Percentiles rank a stretch among this genome's conserved stretches.
These are phyloP conservation scores for Sminthurides aquaticus DNA, from an alignment of 2,888 invertebrate species.

Conservation along the genomic window DNA sequence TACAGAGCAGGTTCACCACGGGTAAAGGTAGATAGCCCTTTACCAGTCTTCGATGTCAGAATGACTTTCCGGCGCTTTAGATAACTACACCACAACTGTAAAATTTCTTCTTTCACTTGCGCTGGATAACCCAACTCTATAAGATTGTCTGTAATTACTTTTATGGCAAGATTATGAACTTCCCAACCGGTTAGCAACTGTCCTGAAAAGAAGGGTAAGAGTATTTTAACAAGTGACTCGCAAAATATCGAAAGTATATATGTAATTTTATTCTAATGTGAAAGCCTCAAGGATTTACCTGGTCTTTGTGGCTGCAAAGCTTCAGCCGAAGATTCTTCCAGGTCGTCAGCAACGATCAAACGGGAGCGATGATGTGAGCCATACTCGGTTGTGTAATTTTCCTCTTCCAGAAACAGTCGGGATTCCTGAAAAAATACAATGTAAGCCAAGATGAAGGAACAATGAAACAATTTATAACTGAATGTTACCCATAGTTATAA, in stretches of 20 bases:
- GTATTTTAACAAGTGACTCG: background rate
- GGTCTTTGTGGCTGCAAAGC: background rate
- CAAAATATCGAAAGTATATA: background rate
- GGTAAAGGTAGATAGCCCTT: conserved; percentile 14
- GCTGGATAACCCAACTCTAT: conserved; percentile 36
- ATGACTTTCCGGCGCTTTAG: conserved; percentile 27
- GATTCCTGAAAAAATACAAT: background rate
- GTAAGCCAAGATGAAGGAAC: background rate
- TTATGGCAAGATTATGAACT: conserved; percentile 31
- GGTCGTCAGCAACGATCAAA: conserved; percentile 2
- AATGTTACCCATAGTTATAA: background rate
- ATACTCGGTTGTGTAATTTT: background rate
- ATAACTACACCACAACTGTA: conserved; percentile 32
- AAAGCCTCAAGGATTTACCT: background rate
- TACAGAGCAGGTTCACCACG: conserved; percentile 14
- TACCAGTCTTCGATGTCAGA: background rate
- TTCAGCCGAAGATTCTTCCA: background rate
- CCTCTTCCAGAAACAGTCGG: conserved; percentile 9
- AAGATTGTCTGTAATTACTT: conserved; percentile 28
- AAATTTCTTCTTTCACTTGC: conserved; percentile 26
- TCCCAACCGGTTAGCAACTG: conserved; percentile 30
- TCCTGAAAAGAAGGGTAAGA: background rate
- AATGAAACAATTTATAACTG: background rate
- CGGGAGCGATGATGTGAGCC: background rate
- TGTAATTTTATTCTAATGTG: background rate